Percentiles rank a stretch among this genome's conserved stretches.
Conservation (phyloP, 2,113 vertebrate genomes). For the Percopsis transmontana region DNA sequence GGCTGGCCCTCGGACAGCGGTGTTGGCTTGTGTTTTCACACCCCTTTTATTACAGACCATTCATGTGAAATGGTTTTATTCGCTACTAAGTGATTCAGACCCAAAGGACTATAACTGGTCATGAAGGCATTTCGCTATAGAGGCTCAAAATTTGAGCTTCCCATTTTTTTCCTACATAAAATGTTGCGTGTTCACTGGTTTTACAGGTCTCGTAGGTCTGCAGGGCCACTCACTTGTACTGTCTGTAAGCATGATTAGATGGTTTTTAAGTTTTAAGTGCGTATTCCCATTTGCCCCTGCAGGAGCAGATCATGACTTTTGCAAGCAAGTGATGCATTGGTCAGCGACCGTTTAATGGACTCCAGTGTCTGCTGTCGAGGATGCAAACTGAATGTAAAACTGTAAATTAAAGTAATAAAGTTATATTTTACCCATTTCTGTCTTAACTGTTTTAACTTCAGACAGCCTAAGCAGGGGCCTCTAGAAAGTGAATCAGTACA, state of each 20-base stretch:
- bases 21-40: constrained; percentile 81
- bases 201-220: constrained; percentile 32
- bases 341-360: constrained; percentile 4
- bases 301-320: constrained; percentile 95
- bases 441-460: not conserved
- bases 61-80: constrained; percentile 78
- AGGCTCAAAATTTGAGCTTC: constrained; percentile 31
- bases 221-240: constrained; percentile 16
- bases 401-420: constrained; percentile 68
- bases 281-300: constrained; percentile 52
- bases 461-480: no score
- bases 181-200: constrained; percentile 43
- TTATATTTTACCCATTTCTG: constrained; percentile 65
- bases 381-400: constrained; percentile 51
- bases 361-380: constrained; percentile 36
- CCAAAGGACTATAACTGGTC: constrained; percentile 54
- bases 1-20: constrained; percentile 66
- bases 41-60: constrained; percentile 79
- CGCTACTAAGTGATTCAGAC: constrained; percentile 74
- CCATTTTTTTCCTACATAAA: constrained; percentile 56
- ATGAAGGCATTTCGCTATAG: constrained; percentile 51
- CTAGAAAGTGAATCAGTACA: no score
- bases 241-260: constrained; percentile 11
- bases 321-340: constrained; percentile 87
- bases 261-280: constrained; percentile 16